Base-by-base conservation (phyloP, 2,888 invertebrate species). In the Drosophila quasianomalipes region DNA sequence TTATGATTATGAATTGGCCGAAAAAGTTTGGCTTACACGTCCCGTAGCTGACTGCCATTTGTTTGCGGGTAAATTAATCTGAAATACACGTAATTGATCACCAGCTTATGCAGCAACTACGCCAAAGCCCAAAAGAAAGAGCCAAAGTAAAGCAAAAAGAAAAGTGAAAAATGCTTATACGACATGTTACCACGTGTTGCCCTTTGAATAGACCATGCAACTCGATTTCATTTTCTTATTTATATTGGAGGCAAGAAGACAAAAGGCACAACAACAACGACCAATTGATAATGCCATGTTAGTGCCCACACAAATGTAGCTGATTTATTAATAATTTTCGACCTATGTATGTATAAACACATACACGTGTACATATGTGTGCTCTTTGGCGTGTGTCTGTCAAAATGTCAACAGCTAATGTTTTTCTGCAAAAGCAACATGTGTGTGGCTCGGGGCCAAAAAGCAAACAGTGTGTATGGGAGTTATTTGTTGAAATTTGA, bases 381-480 rank as follows among this genome's bases (percentile, higher is more conserved):
- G 52, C 55, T 77, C 82, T 74, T 70, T 79, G 71, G 37, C 51
- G 63, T 51, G 64, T 78, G 82, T 63, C 81, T 76, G 80, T 82
- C 80, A 76, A 79, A 63, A 66, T 75, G 83, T 81, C 83, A 82
- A 81, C 80, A 79, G 68, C 76, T 81, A 81, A 81, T 82, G 83
- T 69, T 72, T 60, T 55, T 47, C 30, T 44, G 51, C 14, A 28
- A 31, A 58, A 58, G 58, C 77, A 71, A 79, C 78, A 68, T 72
- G 68, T 81, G 64, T 71, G 64, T 65, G 65, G 81, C 81, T 39
- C 52, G 58, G 30, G 67, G 70, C 67, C 67, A 81, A 79, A 41
- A 26, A 33, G 19, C 44, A 52, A 33, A 53, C 51, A 47, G 63
- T 54, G 53, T 69, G 57, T 71, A 64, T 75, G 76, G 63, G 65